These are phyloP conservation scores for Monomorium pharaonis DNA, from an alignment of 1,140 invertebrate species.

Conservation along the genomic window DNA sequence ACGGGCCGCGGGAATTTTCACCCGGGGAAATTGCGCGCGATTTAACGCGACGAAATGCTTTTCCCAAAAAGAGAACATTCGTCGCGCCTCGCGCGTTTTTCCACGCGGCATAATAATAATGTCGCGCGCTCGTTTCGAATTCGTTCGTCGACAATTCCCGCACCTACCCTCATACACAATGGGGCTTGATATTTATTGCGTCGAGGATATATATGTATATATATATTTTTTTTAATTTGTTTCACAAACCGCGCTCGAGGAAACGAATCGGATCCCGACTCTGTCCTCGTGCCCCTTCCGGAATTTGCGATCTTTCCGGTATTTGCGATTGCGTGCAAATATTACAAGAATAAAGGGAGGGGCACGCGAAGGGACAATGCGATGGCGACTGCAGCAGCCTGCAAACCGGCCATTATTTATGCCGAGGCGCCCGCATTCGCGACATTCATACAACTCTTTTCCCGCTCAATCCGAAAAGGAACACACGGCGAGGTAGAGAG, in stretches of 20 bases:
- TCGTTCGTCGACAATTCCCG: background rate
- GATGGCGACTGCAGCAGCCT: background rate
- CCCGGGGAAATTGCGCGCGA: background rate
- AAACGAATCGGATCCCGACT: too few relatives aligned
- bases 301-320: too few relatives aligned
- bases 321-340: background rate
- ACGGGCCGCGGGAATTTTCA: background rate
- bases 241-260: background rate
- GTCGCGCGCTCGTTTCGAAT: conserved; percentile 7
- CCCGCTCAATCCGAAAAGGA: background rate
- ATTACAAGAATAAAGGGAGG: too few relatives aligned
- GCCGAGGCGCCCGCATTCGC: background rate
- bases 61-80: background rate
- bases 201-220: background rate
- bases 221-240: background rate
- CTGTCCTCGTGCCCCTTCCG: background rate
- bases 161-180: background rate
- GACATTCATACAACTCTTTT: background rate
- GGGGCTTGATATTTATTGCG: background rate
- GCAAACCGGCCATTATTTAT: conserved; percentile 30
- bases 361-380: background rate
- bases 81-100: background rate
- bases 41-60: conserved; percentile 25
- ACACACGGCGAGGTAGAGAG: background rate
- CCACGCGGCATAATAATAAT: background rate